Evolutionary conservation across 2,797 vertebrate species (phyloP), one percentile per base, ranked within the genome.

Genomic region (Acanthiza pusilla): DNA sequence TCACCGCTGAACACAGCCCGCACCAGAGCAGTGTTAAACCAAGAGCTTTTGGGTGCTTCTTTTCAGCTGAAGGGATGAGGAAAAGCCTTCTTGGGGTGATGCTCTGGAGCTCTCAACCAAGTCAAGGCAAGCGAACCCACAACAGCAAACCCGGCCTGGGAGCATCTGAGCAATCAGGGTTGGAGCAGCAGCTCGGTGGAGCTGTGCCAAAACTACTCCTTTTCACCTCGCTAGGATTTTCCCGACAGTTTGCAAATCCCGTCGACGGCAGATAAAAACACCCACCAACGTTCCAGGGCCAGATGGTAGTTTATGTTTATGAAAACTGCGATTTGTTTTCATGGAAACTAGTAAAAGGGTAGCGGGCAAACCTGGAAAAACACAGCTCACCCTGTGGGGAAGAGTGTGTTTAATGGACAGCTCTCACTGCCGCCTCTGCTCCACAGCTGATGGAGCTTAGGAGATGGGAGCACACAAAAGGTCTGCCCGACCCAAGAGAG

Each of bases 221-320:
- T 92, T 93, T 86, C 93, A 96, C 94, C 93, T 95, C 65, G 4
- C 87, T 71, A 76, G 91, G 91, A 83, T 93, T 94, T 95, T 89
- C 85, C 89, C 50, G 26, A 85, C 87, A 87, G 93, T 92, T 90
- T 92, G 82, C 81, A 91, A 90, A 91, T 89, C 86, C 91, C 9
- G 0, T 76, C 3, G 1, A 77, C 2, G 3, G 87, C 83, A 78
- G 84, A 92, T 73, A 86, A 92, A 88, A 94, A 50, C 91, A 93
- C 93, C 75, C 50, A 91, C 54, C 65, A 38, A 17, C 5, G 8
- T 95, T 91, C 85, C 80, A 51, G 82, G 84, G 93, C 75, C 96
- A 96, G 92, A 91, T 97, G 96, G 94, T 81, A 62, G 85, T 85
- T 93, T 92, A 78, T 77, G 86, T 90, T 91, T 94, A 91, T 57